Percentiles rank a stretch among this genome's conserved stretches.
phyloP scores from a whole-genome alignment of 2,888 invertebrate genomes.

The Odontocolon sp. region DNA sequence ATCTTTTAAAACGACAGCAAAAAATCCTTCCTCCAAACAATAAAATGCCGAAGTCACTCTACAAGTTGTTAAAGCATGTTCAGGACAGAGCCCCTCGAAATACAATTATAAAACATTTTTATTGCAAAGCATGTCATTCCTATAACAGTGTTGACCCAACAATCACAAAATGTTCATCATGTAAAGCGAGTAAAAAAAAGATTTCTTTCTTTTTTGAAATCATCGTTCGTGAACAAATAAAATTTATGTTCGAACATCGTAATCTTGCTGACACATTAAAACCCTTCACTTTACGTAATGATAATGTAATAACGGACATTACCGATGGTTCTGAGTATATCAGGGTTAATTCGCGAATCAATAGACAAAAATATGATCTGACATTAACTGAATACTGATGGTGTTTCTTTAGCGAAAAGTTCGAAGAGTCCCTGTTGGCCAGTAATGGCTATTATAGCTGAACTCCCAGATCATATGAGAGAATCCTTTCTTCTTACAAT shows the following conservation, averaged over 20 bases:
- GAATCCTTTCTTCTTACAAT: constrained; percentile 36
- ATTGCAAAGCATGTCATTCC: constrained; percentile 39
- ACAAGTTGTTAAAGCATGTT: constrained; percentile 42
- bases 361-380: constrained; percentile 49
- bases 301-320: constrained; percentile 41
- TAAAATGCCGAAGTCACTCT: constrained; percentile 34
- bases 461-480: constrained; percentile 49
- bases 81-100: constrained; percentile 10
- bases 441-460: constrained; percentile 43
- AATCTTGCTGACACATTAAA: constrained; percentile 47
- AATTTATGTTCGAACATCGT: constrained; percentile 28
- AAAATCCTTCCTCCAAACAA: constrained; percentile 40
- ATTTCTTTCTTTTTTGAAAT: constrained; percentile 58
- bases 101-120: constrained; percentile 35
- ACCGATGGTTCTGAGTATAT: constrained; percentile 49
- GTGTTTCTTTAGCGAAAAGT: constrained; percentile 40
- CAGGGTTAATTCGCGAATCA: constrained; percentile 49
- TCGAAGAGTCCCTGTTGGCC: constrained; percentile 55
- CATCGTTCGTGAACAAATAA: constrained; percentile 44
- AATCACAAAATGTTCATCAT: constrained; percentile 44
- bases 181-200: constrained; percentile 14
- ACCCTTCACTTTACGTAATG: no score
- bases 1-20: constrained; percentile 20
- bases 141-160: constrained; percentile 22
- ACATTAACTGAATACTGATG: constrained; percentile 56